Evolutionary conservation across 1,140 invertebrate species (phyloP).

Genomic region (Meloidogyne hapla): DNA sequence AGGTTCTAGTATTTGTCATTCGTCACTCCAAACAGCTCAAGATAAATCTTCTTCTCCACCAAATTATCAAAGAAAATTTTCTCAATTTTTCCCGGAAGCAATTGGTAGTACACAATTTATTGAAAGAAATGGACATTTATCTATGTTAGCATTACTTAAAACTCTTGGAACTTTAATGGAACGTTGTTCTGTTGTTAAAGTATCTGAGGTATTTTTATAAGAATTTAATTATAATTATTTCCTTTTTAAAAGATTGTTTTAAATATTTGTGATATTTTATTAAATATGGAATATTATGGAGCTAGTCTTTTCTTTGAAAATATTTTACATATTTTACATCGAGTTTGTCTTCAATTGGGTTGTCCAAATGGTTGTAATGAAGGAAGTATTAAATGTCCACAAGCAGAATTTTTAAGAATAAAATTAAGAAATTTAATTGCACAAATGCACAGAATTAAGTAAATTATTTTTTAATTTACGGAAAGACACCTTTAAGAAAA

Average conservation of each 20-base stretch:
- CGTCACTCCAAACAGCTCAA: background rate
- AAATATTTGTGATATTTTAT: constrained; percentile 54
- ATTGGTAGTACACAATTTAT: constrained; percentile 87
- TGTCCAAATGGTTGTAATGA: constrained; percentile 86
- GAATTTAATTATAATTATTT: no score
- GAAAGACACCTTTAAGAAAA: no score
- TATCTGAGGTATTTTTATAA: constrained; percentile 50
- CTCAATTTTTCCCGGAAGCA: constrained; percentile 68
- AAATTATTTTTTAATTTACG: constrained; percentile 66
- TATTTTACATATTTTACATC: constrained; percentile 68
- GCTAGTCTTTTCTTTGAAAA: constrained; percentile 58
- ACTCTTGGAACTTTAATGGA: constrained; percentile 53
- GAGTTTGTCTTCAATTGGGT: constrained; percentile 81
- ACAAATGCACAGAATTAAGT: constrained; percentile 69
- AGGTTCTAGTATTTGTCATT: background rate
- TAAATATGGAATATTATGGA: constrained; percentile 41
- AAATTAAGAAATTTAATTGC: constrained; percentile 78
- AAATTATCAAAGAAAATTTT: background rate
- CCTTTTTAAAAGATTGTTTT: constrained; percentile 45
- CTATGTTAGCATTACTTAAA: constrained; percentile 84
- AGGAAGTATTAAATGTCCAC: constrained; percentile 74
- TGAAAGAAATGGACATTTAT: constrained; percentile 87
- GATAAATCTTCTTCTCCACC: background rate
- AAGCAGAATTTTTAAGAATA: constrained; percentile 82
- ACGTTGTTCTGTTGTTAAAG: constrained; percentile 42